These are phyloP conservation scores for Amniataba percoides DNA, from an alignment of 2,797 vertebrate genomes.

Conservation along the genomic window DNA sequence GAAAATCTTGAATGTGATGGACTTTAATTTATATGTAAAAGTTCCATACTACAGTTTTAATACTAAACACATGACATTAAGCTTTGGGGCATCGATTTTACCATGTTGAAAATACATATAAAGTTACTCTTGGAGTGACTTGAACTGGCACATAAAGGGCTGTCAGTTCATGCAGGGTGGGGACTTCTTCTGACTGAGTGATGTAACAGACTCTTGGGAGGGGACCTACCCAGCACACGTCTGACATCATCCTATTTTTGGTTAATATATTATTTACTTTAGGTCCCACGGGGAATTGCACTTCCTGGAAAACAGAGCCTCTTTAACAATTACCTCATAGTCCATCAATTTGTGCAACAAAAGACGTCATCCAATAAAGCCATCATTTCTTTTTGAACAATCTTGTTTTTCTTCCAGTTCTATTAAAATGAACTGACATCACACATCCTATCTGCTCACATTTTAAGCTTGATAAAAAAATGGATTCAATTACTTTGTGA, in stretches of 20 bases:
- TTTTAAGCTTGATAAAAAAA: neutral
- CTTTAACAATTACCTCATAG: neutral
- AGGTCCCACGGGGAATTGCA: neutral
- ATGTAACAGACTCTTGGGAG: neutral
- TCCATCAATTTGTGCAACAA: neutral
- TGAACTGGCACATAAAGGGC: neutral
- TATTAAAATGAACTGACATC: neutral
- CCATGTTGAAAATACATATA: neutral
- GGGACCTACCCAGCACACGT: too few relatives aligned
- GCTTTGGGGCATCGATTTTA: neutral
- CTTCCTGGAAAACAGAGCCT: neutral
- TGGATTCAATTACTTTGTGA: neutral
- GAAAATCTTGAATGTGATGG: too few relatives aligned
- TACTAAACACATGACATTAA: neutral
- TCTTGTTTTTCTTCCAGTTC: neutral
- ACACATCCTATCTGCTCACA: neutral
- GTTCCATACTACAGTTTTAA: too few relatives aligned
- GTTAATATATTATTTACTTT: neutral
- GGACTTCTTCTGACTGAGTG: neutral
- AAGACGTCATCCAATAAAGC: neutral
- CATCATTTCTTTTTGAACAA: neutral
- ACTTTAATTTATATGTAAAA: too few relatives aligned
- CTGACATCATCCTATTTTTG: neutral
- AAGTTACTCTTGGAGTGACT: neutral
- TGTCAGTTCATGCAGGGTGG: slow-evolving; percentile 1